A percentile compares a stretch with the other conserved stretches of the same genome.
Evolutionary conservation across 1,140 invertebrate genomes (phyloP).

Genomic region (Tetraneura akinire): DNA sequence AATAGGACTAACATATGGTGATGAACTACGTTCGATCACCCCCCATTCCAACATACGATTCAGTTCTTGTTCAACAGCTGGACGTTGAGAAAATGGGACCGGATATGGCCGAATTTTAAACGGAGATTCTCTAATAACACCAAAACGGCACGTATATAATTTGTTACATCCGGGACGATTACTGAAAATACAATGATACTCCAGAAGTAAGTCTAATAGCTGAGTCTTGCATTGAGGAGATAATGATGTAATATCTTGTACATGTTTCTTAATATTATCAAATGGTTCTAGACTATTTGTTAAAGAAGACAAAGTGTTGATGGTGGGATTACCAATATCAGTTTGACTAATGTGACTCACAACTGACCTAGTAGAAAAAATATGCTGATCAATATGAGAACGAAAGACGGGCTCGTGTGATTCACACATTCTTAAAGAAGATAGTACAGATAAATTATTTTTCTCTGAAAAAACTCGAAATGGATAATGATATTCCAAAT

Average conservation of each 20-base stretch:
- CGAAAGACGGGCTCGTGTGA: neutral
- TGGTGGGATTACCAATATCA: neutral
- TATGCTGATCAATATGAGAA: neutral
- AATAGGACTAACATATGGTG: constrained; percentile 5
- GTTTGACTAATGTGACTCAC: neutral
- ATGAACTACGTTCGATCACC: neutral
- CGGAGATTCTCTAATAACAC: neutral
- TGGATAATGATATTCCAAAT: neutral
- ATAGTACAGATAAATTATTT: neutral
- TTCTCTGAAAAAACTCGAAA: neutral
- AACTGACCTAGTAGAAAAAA: neutral
- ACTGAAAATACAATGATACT: neutral
- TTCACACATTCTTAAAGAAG: neutral
- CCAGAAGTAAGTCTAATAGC: neutral
- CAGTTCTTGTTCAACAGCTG: neutral
- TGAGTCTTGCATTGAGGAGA: neutral
- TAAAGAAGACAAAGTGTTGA: neutral
- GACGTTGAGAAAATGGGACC: neutral
- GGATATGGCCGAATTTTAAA: neutral
- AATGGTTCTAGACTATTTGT: neutral
- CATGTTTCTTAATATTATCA: neutral
- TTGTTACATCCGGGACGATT: neutral
- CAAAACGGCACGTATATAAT: neutral
- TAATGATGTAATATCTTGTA: neutral
- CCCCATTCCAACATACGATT: constrained; percentile 14